Conservation (phyloP, 2,113 vertebrate species). For the Mustela nigripes region DNA sequence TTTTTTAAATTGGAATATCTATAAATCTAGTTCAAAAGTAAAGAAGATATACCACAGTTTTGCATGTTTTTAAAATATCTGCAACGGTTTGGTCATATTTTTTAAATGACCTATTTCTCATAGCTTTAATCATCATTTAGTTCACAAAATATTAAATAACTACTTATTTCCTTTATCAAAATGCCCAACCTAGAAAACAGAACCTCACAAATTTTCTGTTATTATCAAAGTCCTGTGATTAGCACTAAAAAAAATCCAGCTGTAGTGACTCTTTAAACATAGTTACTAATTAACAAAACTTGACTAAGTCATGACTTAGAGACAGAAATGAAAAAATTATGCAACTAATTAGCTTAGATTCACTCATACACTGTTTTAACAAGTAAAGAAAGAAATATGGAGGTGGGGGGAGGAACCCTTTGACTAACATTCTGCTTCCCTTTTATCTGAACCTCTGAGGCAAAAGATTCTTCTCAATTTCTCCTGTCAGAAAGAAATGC, state of each 20-base stretch:
- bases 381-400: not conserved
- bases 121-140: not conserved
- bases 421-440: not conserved
- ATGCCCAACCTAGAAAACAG: not conserved
- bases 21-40: slow-evolving; percentile 6
- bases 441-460: not conserved
- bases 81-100: not conserved
- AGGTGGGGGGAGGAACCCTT: too few relatives aligned
- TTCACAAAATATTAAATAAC: slow-evolving; percentile 43
- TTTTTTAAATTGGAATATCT: not conserved
- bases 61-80: not conserved
- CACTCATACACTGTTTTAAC: not conserved
- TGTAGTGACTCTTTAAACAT: not conserved
- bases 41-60: not conserved
- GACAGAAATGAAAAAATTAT: not conserved
- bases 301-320: not conserved
- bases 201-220: not conserved
- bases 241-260: not conserved
- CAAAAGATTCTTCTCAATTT: not conserved
- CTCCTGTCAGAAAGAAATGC: not conserved
- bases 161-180: not conserved
- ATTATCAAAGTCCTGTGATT: not conserved
- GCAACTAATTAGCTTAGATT: not conserved
- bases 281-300: not conserved
- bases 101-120: not conserved